Conservation (phyloP, 2,797 vertebrate species). For the Paguma larvata region DNA sequence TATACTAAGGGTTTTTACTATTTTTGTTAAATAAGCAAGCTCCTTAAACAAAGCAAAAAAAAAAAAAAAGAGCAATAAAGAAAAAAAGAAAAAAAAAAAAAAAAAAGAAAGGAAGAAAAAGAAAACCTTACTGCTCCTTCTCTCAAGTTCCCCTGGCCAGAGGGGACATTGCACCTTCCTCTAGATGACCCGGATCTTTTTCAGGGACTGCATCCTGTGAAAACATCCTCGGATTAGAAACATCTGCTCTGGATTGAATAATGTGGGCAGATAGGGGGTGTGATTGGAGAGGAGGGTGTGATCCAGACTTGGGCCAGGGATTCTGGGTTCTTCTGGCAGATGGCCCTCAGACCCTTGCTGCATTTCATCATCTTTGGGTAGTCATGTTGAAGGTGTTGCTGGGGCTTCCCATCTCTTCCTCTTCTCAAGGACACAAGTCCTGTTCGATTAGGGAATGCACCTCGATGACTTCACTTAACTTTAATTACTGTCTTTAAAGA, state of each 20-base stretch:
- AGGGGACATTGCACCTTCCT: not conserved
- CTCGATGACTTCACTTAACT: not conserved
- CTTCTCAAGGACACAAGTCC: not conserved
- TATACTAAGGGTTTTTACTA: slow-evolving; percentile 87
- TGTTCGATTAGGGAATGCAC: not conserved
- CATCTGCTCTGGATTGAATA: not conserved
- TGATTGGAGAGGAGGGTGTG: not conserved
- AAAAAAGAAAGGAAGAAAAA: no score
- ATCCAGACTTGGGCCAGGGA: not conserved
- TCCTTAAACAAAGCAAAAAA: not conserved
- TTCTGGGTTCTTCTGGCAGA: not conserved
- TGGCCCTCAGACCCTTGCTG: not conserved
- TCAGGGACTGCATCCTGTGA: not conserved
- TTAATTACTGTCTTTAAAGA: not conserved
- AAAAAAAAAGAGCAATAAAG: not conserved
- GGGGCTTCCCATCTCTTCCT: not conserved
- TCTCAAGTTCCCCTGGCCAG: not conserved
- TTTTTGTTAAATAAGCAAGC: not conserved
- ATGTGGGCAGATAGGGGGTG: not conserved
- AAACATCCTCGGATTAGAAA: not conserved
- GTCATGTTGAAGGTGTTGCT: not conserved
- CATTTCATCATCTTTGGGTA: not conserved
- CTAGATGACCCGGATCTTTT: not conserved
- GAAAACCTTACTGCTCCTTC: not conserved
- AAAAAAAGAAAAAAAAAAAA: no score